Conservation (phyloP, 2,888 invertebrate genomes). For the Stenodema calcarata region DNA sequence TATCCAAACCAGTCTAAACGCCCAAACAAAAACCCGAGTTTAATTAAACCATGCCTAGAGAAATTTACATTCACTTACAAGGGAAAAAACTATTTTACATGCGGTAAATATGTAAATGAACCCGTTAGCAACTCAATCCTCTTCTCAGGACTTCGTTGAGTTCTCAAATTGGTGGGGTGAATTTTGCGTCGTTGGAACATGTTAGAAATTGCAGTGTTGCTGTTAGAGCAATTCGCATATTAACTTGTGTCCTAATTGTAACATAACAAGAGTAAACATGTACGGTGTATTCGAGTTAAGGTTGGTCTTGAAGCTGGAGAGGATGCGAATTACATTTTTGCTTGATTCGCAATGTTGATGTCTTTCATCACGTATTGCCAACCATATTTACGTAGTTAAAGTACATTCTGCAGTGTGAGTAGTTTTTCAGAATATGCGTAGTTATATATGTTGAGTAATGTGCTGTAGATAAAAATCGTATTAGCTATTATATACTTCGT, state of each 20-base stretch:
- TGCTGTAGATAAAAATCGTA: not conserved
- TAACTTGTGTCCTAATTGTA: not conserved
- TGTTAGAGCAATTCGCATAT: not conserved
- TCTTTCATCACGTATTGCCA: not conserved
- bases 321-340: not conserved
- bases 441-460: not conserved
- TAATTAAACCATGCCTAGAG: not conserved
- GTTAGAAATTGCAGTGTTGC: not conserved
- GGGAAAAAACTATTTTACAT: not conserved
- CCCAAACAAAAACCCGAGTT: not conserved
- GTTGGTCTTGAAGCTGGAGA: too few species aligned
- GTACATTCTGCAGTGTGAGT: not conserved
- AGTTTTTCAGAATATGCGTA: not conserved
- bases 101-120: not conserved
- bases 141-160: not conserved
- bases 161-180: not conserved
- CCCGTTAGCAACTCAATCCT: not conserved
- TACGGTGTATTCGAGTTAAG: not conserved
- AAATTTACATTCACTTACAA: not conserved
- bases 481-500: slow-evolving; percentile 22
- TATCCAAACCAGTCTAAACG: not conserved
- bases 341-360: too few species aligned
- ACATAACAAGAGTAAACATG: not conserved
- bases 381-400: not conserved
- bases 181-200: not conserved